These are phyloP conservation scores for Dermatemys mawii DNA, from an alignment of 2,113 vertebrate species.

Conservation along the genomic window DNA sequence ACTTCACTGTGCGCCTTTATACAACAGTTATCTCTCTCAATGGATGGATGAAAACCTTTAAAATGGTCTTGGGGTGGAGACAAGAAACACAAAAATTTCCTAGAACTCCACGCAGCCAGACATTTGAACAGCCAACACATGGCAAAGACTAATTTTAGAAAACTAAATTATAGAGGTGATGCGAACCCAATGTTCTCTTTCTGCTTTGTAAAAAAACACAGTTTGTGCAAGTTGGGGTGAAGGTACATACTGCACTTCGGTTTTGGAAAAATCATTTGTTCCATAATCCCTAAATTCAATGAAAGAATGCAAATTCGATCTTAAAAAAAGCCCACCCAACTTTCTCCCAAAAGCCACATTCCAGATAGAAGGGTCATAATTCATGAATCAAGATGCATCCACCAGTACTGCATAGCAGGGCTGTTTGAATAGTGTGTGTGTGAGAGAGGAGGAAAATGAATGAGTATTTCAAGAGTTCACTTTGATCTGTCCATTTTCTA, in stretches of 20 bases:
- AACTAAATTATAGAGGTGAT: constrained; percentile 11
- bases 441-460: not conserved
- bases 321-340: not conserved
- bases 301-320: not conserved
- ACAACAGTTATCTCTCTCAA: constrained; percentile 59
- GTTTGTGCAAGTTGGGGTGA: not conserved
- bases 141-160: constrained; percentile 6
- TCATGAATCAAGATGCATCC: not conserved
- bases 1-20: not conserved
- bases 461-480: not conserved
- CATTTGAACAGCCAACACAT: constrained; percentile 22
- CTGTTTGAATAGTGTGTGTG: not conserved
- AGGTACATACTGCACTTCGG: not conserved
- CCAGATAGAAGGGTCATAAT: not conserved
- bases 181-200: not conserved
- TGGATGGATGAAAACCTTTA: constrained; percentile 36
- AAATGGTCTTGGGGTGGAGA: constrained; percentile 33
- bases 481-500: not conserved
- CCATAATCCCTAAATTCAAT: not conserved
- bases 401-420: not conserved
- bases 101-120: constrained; percentile 7
- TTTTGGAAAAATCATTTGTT: not conserved
- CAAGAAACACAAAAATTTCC: constrained; percentile 33
- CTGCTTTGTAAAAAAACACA: constrained; percentile 8
- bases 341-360: not conserved